phyloP scores from a whole-genome alignment of 2,113 vertebrate genomes.

The Carollia perspicillata region DNA sequence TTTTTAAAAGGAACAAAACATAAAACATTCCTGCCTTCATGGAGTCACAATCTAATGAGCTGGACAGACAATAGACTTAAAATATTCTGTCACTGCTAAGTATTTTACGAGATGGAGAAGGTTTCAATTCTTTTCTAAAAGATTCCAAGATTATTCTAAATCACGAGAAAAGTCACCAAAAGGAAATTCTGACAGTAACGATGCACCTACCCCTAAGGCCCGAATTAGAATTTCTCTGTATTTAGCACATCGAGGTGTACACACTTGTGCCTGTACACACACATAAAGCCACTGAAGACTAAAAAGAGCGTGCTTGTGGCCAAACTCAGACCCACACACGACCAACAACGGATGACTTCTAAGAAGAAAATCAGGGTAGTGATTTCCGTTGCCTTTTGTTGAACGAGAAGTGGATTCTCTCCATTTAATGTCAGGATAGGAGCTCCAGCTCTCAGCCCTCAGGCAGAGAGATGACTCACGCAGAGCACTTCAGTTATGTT shows the following conservation, averaged over 20 bases:
- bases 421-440: too few relatives aligned
- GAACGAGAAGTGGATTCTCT: background rate
- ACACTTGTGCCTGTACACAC: too few relatives aligned
- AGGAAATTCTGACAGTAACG: background rate
- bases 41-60: background rate
- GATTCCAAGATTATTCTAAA: background rate
- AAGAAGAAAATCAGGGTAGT: background rate
- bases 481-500: background rate
- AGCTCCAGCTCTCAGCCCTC: background rate
- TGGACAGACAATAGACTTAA: background rate
- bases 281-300: background rate
- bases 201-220: background rate
- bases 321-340: background rate
- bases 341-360: background rate
- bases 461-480: background rate
- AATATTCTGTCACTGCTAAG: background rate
- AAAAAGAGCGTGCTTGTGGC: background rate
- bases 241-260: background rate
- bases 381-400: background rate
- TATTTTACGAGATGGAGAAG: background rate
- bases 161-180: background rate
- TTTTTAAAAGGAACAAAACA: background rate
- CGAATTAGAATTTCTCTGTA: background rate
- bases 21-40: background rate
- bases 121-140: background rate